Conservation (phyloP, 2,888 invertebrate genomes). For the Blastobasis adustella region DNA sequence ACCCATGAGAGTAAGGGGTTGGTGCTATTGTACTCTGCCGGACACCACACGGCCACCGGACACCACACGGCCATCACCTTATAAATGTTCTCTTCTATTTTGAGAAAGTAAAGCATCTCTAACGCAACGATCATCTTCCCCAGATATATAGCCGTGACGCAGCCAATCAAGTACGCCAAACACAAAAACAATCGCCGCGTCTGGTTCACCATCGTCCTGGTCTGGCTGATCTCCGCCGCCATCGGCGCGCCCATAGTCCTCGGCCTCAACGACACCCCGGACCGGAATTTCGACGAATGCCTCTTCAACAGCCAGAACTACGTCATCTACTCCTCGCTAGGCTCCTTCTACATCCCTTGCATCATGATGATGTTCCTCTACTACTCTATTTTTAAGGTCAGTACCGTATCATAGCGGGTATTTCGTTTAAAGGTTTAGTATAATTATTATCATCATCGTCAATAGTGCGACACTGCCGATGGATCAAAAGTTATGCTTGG, state of each 20-base stretch:
- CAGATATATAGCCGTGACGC: slow-evolving; percentile 99
- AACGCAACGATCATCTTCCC: not conserved
- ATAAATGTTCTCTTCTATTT: too few relatives aligned
- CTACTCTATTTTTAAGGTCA: slow-evolving; percentile 97
- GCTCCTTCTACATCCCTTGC: slow-evolving; percentile 99
- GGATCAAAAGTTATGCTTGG: too few relatives aligned
- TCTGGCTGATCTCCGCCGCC: slow-evolving; percentile 94
- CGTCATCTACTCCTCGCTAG: slow-evolving; percentile 97
- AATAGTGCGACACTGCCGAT: too few relatives aligned
- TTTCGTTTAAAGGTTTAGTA: too few relatives aligned
- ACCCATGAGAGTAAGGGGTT: too few relatives aligned
- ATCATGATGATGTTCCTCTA: slow-evolving; percentile 98
- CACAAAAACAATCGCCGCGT: slow-evolving; percentile 97
- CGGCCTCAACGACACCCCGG: slow-evolving; percentile 95
- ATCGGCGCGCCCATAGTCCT: slow-evolving; percentile 97
- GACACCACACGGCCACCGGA: too few relatives aligned
- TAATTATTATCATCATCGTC: too few relatives aligned
- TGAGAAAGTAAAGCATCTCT: too few relatives aligned
- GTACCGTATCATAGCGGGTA: too few relatives aligned
- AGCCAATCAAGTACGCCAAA: slow-evolving; percentile 98
- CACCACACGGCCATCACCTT: too few relatives aligned
- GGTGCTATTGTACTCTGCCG: too few relatives aligned
- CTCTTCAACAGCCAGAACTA: slow-evolving; percentile 98
- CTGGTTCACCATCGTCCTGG: slow-evolving; percentile 94
- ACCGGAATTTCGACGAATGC: slow-evolving; percentile 89